Evolutionary conservation across 2,797 vertebrate species (phyloP), one percentile per base, ranked within the genome.

Genomic region (Lindbergichthys nudifrons): DNA sequence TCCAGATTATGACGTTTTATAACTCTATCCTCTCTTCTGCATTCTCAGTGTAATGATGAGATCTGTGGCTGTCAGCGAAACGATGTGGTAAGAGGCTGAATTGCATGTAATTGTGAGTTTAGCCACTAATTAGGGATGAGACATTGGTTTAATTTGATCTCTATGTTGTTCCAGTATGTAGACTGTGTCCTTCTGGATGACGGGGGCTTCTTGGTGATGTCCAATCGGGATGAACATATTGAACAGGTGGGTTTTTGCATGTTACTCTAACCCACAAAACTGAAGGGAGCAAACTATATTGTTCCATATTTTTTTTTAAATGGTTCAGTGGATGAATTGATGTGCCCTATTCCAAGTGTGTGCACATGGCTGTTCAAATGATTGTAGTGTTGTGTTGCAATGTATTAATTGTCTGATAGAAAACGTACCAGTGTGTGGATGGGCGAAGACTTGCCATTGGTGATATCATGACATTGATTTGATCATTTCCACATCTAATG

Each of bases 161-260:
- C 5, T 73, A 0, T 87, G 58, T 88, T 8, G 30, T 86, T 87
- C 65, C 87, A 99, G 98, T 92, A 96, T 50, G 91, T 99, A 65
- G 96, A 99, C 80, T 99, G 98, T 83, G 94, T 98, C 86, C 95
- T 99, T 83, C 94, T 99, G 83, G 97, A 99, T 47, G 98, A 99
- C 2, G 98, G 98, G 2, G 98, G 98, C 48, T 99, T 99, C 93
- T 94, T 99, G 87, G 87, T 99, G 87, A 97, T 99, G 96, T 96
- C 98, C 80, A 99, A 99, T 90, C 94, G 95, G 75, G 96, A 97
- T 30, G 89, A 95, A 6, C 96, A 98, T 75, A 94, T 96, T 6
- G 86, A 90, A 67, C 89, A 97, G 97, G 98, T 98, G 89, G 63
- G 88, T 14, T 13, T 53, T 7, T 50, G n/a, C 10, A 42, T 56